Percentiles rank a stretch among this genome's conserved stretches.
These are phyloP conservation scores for Galagoides demidoff DNA, from an alignment of 2,797 vertebrate genomes.

Conservation along the genomic window DNA sequence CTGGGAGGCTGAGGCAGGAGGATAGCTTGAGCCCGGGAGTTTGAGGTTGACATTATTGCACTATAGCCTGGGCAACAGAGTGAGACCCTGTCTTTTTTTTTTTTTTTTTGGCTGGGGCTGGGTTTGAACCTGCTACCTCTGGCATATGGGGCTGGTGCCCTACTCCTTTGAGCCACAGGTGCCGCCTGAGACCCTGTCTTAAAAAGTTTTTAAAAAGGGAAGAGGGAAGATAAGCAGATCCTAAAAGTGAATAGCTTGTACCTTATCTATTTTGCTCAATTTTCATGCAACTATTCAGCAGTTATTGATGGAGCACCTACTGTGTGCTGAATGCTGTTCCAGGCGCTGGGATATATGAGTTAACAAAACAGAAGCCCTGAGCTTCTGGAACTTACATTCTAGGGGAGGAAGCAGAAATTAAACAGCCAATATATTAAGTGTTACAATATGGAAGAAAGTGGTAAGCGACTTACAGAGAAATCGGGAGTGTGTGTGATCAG, in stretches of 20 bases:
- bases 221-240: too few species aligned
- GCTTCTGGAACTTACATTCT: neutral
- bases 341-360: neutral
- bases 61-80: neutral
- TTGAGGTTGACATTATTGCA: neutral
- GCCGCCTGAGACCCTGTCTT: too few species aligned
- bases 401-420: neutral
- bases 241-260: fast-evolving
- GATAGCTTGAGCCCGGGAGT: neutral
- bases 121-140: too few species aligned
- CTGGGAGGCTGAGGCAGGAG: neutral
- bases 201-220: too few species aligned
- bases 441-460: neutral
- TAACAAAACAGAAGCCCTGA: neutral
- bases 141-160: too few species aligned
- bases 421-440: too few species aligned
- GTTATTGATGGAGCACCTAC: neutral
- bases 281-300: fast-evolving
- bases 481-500: fast-evolving
- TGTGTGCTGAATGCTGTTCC: neutral
- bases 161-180: too few species aligned
- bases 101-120: too few species aligned
- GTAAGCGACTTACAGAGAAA: neutral
- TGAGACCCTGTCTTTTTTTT: neutral
- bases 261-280: fast-evolving